phyloP scores from a whole-genome alignment of 2,797 vertebrate genomes.

The Mus spretus region DNA sequence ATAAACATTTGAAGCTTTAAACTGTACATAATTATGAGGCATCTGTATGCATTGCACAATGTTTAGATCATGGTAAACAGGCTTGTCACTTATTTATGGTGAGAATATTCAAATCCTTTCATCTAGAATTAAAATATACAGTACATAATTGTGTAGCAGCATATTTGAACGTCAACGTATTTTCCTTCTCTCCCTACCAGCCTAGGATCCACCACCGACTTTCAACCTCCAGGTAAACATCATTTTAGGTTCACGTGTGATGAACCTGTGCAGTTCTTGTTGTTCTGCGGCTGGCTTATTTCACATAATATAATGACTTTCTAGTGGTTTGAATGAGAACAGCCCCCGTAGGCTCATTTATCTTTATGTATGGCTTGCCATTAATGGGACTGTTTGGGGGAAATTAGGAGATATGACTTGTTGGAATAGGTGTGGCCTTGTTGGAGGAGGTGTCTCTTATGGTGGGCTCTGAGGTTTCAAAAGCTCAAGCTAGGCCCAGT shows the following conservation, averaged over 20 bases:
- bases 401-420: not conserved
- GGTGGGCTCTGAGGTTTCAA: not conserved
- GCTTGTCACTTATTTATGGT: not conserved
- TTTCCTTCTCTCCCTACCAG: not conserved
- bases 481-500: not conserved
- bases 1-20: constrained; percentile 51
- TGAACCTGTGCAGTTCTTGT: not conserved
- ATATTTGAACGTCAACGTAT: not conserved
- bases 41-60: not conserved
- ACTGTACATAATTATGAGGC: not conserved
- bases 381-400: not conserved
- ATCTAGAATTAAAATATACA: not conserved
- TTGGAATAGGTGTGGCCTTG: not conserved
- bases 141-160: not conserved
- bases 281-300: no score
- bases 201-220: not conserved
- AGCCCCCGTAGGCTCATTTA: not conserved
- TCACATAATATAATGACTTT: not conserved
- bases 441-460: not conserved
- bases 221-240: not conserved
- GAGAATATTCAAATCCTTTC: not conserved
- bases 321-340: not conserved
- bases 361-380: not conserved
- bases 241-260: not conserved
- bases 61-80: not conserved